Base-by-base conservation (phyloP, 2,113 vertebrate species). In the Pungitius pungitius region DNA sequence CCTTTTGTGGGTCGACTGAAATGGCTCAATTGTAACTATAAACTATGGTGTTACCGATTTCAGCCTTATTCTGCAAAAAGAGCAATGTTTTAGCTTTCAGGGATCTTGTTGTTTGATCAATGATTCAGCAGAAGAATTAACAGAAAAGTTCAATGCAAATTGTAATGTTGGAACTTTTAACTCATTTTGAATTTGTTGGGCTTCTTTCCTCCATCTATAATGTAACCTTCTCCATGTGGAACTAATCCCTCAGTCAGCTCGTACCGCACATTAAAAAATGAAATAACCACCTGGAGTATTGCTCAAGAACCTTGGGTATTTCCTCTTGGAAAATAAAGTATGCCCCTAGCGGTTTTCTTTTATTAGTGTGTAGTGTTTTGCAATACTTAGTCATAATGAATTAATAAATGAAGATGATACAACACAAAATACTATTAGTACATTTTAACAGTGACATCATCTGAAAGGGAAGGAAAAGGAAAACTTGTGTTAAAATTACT, bases 401-500 rank as follows among this genome's bases (percentile, higher is more conserved):
- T 42, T 18, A 3, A 51, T 13, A 52, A 47, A n/a, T 49, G 49
- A 11, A n/a, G 49, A 51, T 22, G n/a, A n/a, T 13, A 24, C 14
- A 26, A 54, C 51, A 3, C 8, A 9, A 12, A 30, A 27, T 43
- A 11, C 1, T 43, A 9, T 57, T 13, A 22, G 20, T 52, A 24
- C 9, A 52, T 52, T 12, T 24, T 24, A 18, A 47, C 39, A 61
- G 30, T 35, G 40, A 65, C 4, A 59, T 47, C 56, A 57, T 1
- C 26, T 24, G 43, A 26, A 69, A 13, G 45, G 22, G 20, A 56
- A 42, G 26, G 45, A 69, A 35, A 56, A 55, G 6, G 33, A 8
- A 55, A 64, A 13, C 49, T 57, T 64, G 59, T 71, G 71, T 65
- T 77, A 86, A 90, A 88, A 82, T 78, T 57, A 67, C 81, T 73